Conservation (phyloP, 2,797 vertebrate genomes). For the Tragelaphus oryx region DNA sequence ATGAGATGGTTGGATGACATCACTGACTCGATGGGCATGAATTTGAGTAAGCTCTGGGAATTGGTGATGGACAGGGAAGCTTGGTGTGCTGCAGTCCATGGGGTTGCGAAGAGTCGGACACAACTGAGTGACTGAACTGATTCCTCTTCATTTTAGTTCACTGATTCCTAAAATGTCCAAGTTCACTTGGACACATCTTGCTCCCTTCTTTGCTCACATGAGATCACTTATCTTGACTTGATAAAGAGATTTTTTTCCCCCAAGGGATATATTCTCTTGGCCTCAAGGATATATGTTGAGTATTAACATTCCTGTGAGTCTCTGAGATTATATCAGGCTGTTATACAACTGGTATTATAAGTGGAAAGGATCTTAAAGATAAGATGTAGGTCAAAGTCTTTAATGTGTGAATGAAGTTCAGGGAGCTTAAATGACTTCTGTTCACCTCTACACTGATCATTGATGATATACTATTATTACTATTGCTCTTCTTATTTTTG, state of each 20-base stretch:
- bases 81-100: not conserved
- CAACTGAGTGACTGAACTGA: not conserved
- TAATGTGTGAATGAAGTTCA: not conserved
- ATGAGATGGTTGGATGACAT: not conserved
- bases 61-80: not conserved
- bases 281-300: not conserved
- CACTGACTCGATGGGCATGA: not conserved
- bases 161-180: not conserved
- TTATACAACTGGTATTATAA: slow-evolving; percentile 23
- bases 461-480: not conserved
- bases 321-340: not conserved
- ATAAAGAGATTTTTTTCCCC: not conserved
- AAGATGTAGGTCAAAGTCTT: not conserved
- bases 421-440: not conserved
- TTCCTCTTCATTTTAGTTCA: not conserved
- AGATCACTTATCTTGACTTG: not conserved
- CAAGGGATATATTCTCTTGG: not conserved
- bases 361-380: slow-evolving; percentile 41
- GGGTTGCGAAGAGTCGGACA: not conserved
- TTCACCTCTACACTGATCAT: not conserved
- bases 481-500: not conserved
- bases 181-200: not conserved
- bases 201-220: not conserved
- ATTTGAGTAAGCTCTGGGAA: not conserved
- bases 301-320: not conserved